Evolutionary conservation across 2,888 invertebrate genomes (phyloP).

Genomic region (Cerastis leucographa): DNA sequence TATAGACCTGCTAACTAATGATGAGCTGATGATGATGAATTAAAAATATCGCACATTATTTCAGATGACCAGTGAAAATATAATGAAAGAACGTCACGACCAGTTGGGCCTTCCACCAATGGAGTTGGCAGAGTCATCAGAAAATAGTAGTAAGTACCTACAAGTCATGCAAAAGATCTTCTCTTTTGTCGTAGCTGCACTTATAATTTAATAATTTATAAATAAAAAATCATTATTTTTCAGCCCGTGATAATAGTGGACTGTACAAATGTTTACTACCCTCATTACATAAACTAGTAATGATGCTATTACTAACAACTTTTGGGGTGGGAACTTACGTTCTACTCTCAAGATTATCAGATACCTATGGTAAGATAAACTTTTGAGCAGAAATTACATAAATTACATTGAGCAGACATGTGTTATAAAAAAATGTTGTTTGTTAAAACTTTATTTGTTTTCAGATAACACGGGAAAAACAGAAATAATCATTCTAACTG

Average conservation of each 20-base stretch:
- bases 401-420: neutral
- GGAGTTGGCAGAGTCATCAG: conserved; percentile 84
- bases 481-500: conserved; percentile 80
- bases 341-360: conserved; percentile 73
- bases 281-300: conserved; percentile 74
- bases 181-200: neutral
- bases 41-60: conserved; percentile 41
- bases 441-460: conserved; percentile 48
- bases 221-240: conserved; percentile 57
- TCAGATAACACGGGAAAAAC: conserved; percentile 74
- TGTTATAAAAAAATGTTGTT: neutral
- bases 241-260: conserved; percentile 72
- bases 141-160: conserved; percentile 71
- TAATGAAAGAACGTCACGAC: conserved; percentile 71
- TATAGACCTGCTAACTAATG: neutral
- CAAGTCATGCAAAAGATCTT: neutral
- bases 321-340: conserved; percentile 75
- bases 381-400: neutral
- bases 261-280: conserved; percentile 74
- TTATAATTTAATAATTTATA: neutral
- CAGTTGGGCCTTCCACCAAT: conserved; percentile 85
- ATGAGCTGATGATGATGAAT: too few relatives aligned
- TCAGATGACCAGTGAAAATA: conserved; percentile 75
- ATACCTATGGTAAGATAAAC: conserved; percentile 74
- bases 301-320: conserved; percentile 72